Base-by-base conservation (phyloP, 2,797 vertebrate species). In the Bufotes viridis region DNA sequence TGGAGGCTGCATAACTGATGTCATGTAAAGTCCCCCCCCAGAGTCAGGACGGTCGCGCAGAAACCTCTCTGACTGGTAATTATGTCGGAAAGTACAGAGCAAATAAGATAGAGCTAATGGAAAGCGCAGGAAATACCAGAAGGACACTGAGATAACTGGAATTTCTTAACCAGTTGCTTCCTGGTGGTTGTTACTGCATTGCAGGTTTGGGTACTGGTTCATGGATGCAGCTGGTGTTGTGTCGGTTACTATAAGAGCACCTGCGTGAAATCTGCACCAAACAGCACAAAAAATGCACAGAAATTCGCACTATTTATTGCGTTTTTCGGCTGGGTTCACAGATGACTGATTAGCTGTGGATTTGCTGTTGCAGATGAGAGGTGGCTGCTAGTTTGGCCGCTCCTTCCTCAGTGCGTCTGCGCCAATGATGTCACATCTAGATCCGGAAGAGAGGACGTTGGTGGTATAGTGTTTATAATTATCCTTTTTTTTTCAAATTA, bases 111-210 rank as follows among this genome's bases (percentile, higher is more conserved):
- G 51, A 74, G 60, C 58, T 76, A 89, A 86, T 81, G 78, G 88
- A 85, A 86, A 86, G 26, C 20, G 61, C 70, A 86, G 88, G 84
- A 86, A 86, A 86, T 86, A 70, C 74, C 83, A 89, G 88, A 89
- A 86, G 83, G 88, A 69, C 58, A 6, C 60, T 0, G 57, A 76
- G 88, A 85, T 82, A 86, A 80, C 82, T 29, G 42, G 51, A 83
- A 83, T 83, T 79, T 79, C 76, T 84, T 84, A 84, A 88, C 82
- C 82, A 79, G 29, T 81, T 84, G 53, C 18, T 72, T 15, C 49
- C 29, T 76, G 76, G 70, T 53, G 78, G 85, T 26, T 24, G 9
- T 51, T 49, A 24, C 72, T 76, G 74, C 58, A 65, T 53, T 85
- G 83, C 58, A 63, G 83, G 72, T 57, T 85, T 60, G 10, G 9